Conservation (phyloP, 1,140 invertebrate genomes). For the Phenacoccus solenopsis region DNA sequence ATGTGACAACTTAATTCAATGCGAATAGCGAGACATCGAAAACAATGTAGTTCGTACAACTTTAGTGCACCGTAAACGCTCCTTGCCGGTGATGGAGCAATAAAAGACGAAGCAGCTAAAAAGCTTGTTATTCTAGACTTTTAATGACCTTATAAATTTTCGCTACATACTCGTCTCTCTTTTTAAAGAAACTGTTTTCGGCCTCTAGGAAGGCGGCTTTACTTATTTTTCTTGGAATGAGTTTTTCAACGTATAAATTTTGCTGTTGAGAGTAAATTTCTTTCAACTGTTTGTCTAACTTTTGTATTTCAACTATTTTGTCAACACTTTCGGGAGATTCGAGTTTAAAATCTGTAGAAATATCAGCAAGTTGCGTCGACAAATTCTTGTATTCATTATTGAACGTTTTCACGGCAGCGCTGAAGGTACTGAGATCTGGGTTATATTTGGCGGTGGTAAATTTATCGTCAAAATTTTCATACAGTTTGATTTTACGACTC, state of each 20-base stretch:
- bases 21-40: no score
- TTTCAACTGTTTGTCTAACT: constrained; percentile 41
- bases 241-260: constrained; percentile 46
- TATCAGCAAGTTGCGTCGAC: constrained; percentile 41
- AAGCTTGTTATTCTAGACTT: constrained; percentile 35
- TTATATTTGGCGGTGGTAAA: constrained; percentile 47
- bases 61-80: no score
- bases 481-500: constrained; percentile 46
- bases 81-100: no score
- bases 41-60: no score
- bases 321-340: constrained; percentile 50
- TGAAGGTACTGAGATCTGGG: constrained; percentile 46
- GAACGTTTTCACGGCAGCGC: constrained; percentile 44
- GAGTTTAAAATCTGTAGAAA: constrained; percentile 45
- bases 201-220: constrained; percentile 50
- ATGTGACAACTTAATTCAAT: no score
- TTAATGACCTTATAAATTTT: constrained; percentile 49
- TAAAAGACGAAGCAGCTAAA: no score
- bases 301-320: constrained; percentile 49
- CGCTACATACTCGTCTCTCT: constrained; percentile 50
- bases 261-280: constrained; percentile 41
- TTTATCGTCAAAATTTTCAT: constrained; percentile 50
- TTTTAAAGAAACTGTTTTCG: constrained; percentile 43
- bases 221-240: constrained; percentile 50
- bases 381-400: constrained; percentile 50